A percentile compares a stretch with the other conserved stretches of the same genome.
phyloP scores from a whole-genome alignment of 2,888 invertebrate species.

The Gortyna flavago region DNA sequence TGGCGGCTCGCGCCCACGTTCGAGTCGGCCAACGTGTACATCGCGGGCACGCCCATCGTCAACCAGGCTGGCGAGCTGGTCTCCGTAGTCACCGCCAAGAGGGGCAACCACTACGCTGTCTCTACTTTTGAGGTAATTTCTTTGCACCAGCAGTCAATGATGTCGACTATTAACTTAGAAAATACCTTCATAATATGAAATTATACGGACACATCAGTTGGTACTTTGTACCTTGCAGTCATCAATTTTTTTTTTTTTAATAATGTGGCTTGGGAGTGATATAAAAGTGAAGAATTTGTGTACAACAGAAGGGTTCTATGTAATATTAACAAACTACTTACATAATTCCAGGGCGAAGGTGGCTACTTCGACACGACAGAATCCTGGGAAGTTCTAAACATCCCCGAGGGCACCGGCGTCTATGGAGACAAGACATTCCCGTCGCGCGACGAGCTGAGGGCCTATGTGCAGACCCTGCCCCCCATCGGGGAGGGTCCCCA shows the following conservation, averaged over 20 bases:
- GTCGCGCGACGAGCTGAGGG: conserved; percentile 73
- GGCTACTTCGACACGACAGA: conserved; percentile 84
- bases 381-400: conserved; percentile 74
- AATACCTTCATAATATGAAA: neutral
- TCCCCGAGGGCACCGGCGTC: conserved; percentile 66
- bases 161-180: neutral
- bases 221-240: neutral
- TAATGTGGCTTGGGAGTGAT: neutral
- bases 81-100: conserved; percentile 81
- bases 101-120: conserved; percentile 85
- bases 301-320: neutral
- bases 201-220: neutral
- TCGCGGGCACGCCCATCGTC: conserved; percentile 83
- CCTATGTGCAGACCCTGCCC: conserved; percentile 71
- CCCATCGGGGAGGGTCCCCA: conserved; percentile 55
- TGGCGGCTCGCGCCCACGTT: conserved; percentile 86
- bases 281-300: neutral
- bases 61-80: conserved; percentile 78
- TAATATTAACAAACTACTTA: neutral
- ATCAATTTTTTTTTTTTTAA: neutral
- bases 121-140: conserved; percentile 78
- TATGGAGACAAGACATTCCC: conserved; percentile 81
- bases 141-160: neutral
- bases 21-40: conserved; percentile 82
- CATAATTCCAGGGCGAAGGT: conserved; percentile 80